Evolutionary conservation across 2,888 invertebrate genomes (phyloP), one percentile per base, ranked within the genome.

Genomic region (Phortica magna): DNA sequence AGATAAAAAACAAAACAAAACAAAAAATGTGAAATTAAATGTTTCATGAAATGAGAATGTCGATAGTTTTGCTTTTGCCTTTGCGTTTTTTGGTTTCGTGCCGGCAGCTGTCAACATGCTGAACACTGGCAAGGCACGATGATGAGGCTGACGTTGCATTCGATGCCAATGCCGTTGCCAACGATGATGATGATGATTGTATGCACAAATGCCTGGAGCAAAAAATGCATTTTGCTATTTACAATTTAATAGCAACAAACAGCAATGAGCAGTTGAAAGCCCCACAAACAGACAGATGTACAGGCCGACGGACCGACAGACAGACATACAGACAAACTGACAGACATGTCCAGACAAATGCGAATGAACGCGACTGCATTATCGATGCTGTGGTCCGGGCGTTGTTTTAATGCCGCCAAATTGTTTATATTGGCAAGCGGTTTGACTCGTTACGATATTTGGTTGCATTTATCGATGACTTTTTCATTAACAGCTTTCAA

Each of bases 401-500:
- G 19, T 19, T 61, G 22, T 10, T 61, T 61, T 61, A 19, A 19
- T 61, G 59, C 17, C 59, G 17, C n/a, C n/a, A 55, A 55, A 55
- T 55, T 65, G 65, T 68, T 22, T 42, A 43, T 68, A 68, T 68
- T 19, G 59, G 43, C 43, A 68, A 43, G 22, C 68, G 67, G n/a
- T 42, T 42, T 42, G 68, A 3, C 17, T 19, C 19, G 17, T 43
- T 19, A 17, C 43, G 43, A 68, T 43, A 43, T 68, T 65, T 71
- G 39, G 64, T 39, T 65, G 61, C 73, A 76, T 57, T 73, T 59
- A 73, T 76, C 73, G 67, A 59, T 57, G 59, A 31, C 57, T 68
- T 73, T 9, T 76, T 76, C 76, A 76, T 76, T 76, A 76, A 76
- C 73, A 74, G 22, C 59, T 73, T 71, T 31, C 73, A 73, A 76